Evolutionary conservation across 2,797 vertebrate species (phyloP).

Genomic region (Australoheros facetus): DNA sequence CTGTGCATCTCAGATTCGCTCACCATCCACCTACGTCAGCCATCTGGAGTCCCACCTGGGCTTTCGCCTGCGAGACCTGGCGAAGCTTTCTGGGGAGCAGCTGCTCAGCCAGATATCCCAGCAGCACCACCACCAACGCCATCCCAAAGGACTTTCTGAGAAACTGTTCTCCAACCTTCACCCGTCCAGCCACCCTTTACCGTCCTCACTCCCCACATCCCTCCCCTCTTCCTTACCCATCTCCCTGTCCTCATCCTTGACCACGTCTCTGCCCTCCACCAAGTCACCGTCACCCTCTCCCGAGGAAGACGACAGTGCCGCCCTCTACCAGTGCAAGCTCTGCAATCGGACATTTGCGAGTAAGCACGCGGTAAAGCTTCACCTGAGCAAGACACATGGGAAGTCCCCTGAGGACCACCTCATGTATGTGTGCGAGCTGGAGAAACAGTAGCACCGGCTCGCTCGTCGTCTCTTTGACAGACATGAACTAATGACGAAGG

Average conservation of each 20-base stretch:
- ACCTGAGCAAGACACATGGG: slow-evolving; percentile 99
- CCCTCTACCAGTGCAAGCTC: slow-evolving; percentile 96
- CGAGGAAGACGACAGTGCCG: slow-evolving; percentile 89
- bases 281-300: slow-evolving; percentile 85
- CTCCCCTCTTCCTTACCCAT: slow-evolving; percentile 78
- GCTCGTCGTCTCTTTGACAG: slow-evolving; percentile 52
- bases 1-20: slow-evolving; percentile 98
- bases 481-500: slow-evolving; percentile 69
- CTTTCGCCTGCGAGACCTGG: slow-evolving; percentile 96
- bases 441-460: slow-evolving; percentile 92
- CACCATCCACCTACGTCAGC: slow-evolving; percentile 96
- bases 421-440: slow-evolving; percentile 94
- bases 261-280: slow-evolving; percentile 65
- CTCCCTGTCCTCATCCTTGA: slow-evolving; percentile 74
- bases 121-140: slow-evolving; percentile 77
- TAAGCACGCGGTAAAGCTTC: slow-evolving; percentile 99
- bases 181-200: slow-evolving; percentile 74
- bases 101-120: slow-evolving; percentile 91
- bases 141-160: slow-evolving; percentile 93
- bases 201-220: slow-evolving; percentile 82
- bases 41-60: slow-evolving; percentile 98
- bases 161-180: slow-evolving; percentile 86
- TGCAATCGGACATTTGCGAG: slow-evolving; percentile 99
- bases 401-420: slow-evolving; percentile 99
- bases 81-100: slow-evolving; percentile 95